A percentile compares a stretch with the other conserved stretches of the same genome.
phyloP scores from a whole-genome alignment of 1,140 invertebrate genomes.

The Calosoma granatense region DNA sequence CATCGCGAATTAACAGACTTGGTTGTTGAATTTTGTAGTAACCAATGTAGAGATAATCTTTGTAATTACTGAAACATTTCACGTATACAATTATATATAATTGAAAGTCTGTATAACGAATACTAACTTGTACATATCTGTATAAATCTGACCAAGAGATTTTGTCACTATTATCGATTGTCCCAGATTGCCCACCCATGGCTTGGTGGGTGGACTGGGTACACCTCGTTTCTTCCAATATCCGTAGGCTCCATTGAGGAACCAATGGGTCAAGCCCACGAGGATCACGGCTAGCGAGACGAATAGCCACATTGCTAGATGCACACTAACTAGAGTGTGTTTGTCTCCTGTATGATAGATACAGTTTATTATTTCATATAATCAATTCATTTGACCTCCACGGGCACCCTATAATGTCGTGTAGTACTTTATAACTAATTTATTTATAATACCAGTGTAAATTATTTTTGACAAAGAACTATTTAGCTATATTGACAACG shows the following conservation, averaged over 20 bases:
- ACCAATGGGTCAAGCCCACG: not conserved
- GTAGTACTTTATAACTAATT: too few relatives aligned
- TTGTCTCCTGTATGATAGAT: not conserved
- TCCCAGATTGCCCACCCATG: constrained; percentile 29
- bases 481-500: too few relatives aligned
- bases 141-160: constrained; percentile 11
- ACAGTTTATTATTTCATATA: not conserved
- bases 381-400: too few relatives aligned
- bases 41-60: constrained; percentile 23
- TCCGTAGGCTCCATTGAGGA: constrained; percentile 5
- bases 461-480: too few relatives aligned
- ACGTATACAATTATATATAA: too few relatives aligned
- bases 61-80: constrained; percentile 20
- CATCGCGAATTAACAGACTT: constrained; percentile 31
- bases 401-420: too few relatives aligned
- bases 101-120: not conserved
- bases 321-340: too few relatives aligned
- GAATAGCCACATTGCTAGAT: not conserved
- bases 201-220: constrained; percentile 18
- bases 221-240: constrained; percentile 24
- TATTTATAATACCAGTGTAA: too few relatives aligned
- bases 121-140: constrained; percentile 21
- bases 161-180: constrained; percentile 15
- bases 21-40: constrained; percentile 25
- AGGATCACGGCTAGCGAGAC: not conserved